Evolutionary conservation across 2,888 invertebrate genomes (phyloP), one percentile per base, ranked within the genome.

Genomic region (Teleiodes luculella): DNA sequence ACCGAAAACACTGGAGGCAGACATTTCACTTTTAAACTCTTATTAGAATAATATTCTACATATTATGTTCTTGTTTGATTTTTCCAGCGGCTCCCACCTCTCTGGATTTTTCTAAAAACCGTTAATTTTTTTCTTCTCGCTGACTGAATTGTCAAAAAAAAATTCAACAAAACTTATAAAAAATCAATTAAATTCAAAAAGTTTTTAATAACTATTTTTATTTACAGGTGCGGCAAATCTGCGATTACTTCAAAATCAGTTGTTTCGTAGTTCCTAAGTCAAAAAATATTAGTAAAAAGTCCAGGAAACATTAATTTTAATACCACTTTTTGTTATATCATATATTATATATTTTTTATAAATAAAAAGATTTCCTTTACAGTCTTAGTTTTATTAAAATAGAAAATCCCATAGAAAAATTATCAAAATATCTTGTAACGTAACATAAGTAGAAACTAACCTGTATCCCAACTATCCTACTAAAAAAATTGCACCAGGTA

Each of bases 211-310:
- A 24, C 3, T 24, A 24, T 24, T 24, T 24, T 24, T 57, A 49
- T 50, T 91, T 90, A 50, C 81, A 97, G 97, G 97, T 98, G 0
- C 92, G 94, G 41, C 97, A 98, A 86, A 97, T 98, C 95, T 97
- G 97, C 83, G 86, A 92, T 57, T 95, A 98, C 81, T 96, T 97
- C 79, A 93, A 93, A 68, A 95, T 97, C 68, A 92, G 93, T 66
- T 97, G 97, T 81, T 97, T 98, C 83, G 70, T 69, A 6, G 83
- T 87, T 1, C 77, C 81, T 1, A 83, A 75, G 60, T 65, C 68
- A 2, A 82, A 78, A 60, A 73, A 59, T 60, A 78, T 69, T 80
- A 50, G 54, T 51, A 55, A n/a, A 43, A 28, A 20, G 1, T 24
- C 33, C 3, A 3, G 10, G 5, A 43, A n/a, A 24, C 43, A 20